Conservation (phyloP, 2,888 invertebrate species). For the Cataglyphis cursor region DNA sequence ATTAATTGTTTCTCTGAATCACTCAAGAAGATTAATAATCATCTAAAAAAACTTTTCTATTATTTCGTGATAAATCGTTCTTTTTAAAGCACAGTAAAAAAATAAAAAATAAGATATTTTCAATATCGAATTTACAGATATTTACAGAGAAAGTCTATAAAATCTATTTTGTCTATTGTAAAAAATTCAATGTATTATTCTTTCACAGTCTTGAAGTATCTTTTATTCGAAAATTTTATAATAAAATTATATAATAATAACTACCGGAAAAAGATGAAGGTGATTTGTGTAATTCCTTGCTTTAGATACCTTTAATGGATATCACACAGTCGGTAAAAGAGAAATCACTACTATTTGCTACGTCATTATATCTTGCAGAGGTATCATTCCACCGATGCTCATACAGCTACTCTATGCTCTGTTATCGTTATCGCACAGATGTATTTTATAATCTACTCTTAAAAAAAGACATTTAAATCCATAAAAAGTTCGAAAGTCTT, state of each 20-base stretch:
- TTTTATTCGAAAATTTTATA: not conserved
- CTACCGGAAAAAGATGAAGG: not conserved
- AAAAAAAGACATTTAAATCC: no score
- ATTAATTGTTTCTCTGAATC: conserved; percentile 56
- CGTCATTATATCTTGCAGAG: conserved; percentile 63
- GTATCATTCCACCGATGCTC: conserved; percentile 59
- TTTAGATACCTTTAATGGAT: conserved; percentile 31
- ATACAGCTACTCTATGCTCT: not conserved
- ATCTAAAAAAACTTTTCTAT: not conserved
- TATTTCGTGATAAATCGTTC: not conserved
- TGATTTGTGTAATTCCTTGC: not conserved
- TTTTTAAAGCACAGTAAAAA: not conserved
- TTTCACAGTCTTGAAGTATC: not conserved
- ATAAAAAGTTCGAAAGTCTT: no score
- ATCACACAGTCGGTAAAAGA: conserved; percentile 69
- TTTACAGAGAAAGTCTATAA: not conserved
- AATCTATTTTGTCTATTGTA: not conserved
- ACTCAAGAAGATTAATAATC: conserved; percentile 57
- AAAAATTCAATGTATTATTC: not conserved
- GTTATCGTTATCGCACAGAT: conserved; percentile 3
- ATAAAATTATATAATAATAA: not conserved
- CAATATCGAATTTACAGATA: not conserved
- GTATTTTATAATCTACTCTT: conserved; percentile 3
- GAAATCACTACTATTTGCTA: conserved; percentile 39
- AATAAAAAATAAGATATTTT: not conserved